phyloP scores from a whole-genome alignment of 2,888 invertebrate genomes.

The Caenorhabditis sp. region DNA sequence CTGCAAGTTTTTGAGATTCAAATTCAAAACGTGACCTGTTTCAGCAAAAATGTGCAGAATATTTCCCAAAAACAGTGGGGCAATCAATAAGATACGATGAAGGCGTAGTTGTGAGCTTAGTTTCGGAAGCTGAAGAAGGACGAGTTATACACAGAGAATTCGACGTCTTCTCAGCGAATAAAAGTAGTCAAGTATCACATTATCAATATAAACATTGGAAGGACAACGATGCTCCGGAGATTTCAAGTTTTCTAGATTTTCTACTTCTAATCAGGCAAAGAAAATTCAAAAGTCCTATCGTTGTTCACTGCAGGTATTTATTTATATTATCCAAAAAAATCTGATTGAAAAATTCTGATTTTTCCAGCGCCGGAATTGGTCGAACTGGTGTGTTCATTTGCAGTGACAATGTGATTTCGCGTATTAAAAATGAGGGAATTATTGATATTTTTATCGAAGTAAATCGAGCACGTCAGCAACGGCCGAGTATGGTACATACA shows the following conservation, averaged over 20 bases:
- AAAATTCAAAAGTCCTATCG: conserved; percentile 52
- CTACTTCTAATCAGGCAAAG: conserved; percentile 17
- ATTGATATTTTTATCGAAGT: conserved; percentile 50
- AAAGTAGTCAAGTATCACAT: conserved; percentile 22
- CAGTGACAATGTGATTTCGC: conserved; percentile 34
- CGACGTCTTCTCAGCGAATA: conserved; percentile 18
- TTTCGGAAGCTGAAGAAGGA: conserved; percentile 26
- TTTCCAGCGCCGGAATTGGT: conserved; percentile 64
- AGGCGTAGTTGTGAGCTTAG: conserved; percentile 21
- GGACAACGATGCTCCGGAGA: conserved; percentile 28
- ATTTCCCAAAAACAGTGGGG: conserved; percentile 64
- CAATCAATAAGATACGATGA: conserved; percentile 41
- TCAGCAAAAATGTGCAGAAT: conserved; percentile 62
- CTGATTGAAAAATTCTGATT: conserved; percentile 8
- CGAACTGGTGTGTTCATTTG: conserved; percentile 66
- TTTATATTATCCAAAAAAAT: neutral
- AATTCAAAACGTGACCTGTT: too few relatives aligned
- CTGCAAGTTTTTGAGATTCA: too few relatives aligned
- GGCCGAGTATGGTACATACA: conserved; percentile 37
- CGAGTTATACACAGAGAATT: conserved; percentile 39
- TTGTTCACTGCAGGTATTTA: conserved; percentile 65
- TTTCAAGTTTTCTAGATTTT: conserved; percentile 28
- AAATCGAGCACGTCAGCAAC: conserved; percentile 38
- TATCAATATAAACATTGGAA: conserved; percentile 36
- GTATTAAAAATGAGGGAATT: conserved; percentile 40